Conservation (phyloP, 2,888 invertebrate species). For the Syritta pipiens region DNA sequence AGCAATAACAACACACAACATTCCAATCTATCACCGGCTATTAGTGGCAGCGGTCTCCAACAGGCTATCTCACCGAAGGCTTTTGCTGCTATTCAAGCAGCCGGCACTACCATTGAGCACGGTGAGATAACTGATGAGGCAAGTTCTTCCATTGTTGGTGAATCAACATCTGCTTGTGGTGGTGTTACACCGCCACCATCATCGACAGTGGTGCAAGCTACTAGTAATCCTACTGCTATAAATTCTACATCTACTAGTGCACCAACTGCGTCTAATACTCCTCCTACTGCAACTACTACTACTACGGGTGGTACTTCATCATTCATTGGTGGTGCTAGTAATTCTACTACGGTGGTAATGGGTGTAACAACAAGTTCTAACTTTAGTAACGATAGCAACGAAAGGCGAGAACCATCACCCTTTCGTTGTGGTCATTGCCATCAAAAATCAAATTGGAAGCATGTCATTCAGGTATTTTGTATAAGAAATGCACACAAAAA, state of each 20-base stretch:
- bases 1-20: slow-evolving; percentile 70
- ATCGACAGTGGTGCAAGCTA: slow-evolving; percentile 38
- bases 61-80: slow-evolving; percentile 74
- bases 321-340: slow-evolving; percentile 68
- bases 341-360: slow-evolving; percentile 67
- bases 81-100: slow-evolving; percentile 71
- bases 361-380: slow-evolving; percentile 70
- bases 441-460: slow-evolving; percentile 91
- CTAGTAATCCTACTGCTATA: slow-evolving; percentile 72
- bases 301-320: slow-evolving; percentile 62
- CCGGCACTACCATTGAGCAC: slow-evolving; percentile 78
- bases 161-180: slow-evolving; percentile 64
- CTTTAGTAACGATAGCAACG: slow-evolving; percentile 75
- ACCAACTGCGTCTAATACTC: slow-evolving; percentile 55
- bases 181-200: slow-evolving; percentile 39
- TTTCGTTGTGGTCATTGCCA: slow-evolving; percentile 90
- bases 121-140: slow-evolving; percentile 78
- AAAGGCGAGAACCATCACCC: slow-evolving; percentile 81
- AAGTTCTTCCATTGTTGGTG: slow-evolving; percentile 71
- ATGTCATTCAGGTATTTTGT: slow-evolving; percentile 88
- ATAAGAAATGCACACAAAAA: slow-evolving; percentile 61
- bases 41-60: slow-evolving; percentile 73
- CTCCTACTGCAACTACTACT: slow-evolving; percentile 77
- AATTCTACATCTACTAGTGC: slow-evolving; percentile 78
- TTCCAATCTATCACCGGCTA: slow-evolving; percentile 73